These are phyloP conservation scores for Macrosteles quadrilineatus DNA, from an alignment of 1,140 invertebrate species.

Conservation along the genomic window DNA sequence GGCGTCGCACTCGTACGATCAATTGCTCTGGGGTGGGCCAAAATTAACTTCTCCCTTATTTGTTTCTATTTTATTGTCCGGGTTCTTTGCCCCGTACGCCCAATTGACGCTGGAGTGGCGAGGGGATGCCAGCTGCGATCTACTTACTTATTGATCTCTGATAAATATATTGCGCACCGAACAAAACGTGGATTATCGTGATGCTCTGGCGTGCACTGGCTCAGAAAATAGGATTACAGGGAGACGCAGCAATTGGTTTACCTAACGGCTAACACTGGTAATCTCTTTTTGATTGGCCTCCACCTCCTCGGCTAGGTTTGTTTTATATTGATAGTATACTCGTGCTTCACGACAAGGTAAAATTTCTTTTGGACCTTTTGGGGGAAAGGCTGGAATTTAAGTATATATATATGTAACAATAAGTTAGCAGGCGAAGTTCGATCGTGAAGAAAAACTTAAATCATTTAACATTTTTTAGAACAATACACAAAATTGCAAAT, in stretches of 20 bases:
- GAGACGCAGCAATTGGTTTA: not conserved
- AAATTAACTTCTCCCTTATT: conserved; percentile 13
- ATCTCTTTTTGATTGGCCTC: conserved; percentile 10
- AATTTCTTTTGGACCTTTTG: too few relatives aligned
- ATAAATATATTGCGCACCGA: conserved; percentile 6
- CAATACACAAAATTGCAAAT: too few relatives aligned
- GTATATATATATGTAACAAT: too few relatives aligned
- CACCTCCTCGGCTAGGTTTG: too few relatives aligned
- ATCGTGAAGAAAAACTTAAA: too few relatives aligned
- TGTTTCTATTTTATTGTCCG: conserved; percentile 4
- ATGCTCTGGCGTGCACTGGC: conserved; percentile 1
- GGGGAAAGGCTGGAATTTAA: too few relatives aligned
- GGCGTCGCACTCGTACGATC: too few relatives aligned
- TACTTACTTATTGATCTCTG: not conserved
- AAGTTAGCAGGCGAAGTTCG: too few relatives aligned
- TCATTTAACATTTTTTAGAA: too few relatives aligned
- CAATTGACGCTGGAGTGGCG: conserved; percentile 5
- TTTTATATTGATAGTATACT: too few relatives aligned
- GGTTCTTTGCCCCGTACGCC: conserved; percentile 7
- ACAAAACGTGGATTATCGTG: not conserved
- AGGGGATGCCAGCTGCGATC: not conserved
- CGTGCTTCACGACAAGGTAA: too few relatives aligned
- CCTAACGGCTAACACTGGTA: not conserved
- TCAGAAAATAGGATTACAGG: conserved; percentile 9
- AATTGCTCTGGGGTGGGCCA: not conserved